Evolutionary conservation across 2,113 vertebrate genomes (phyloP).

Genomic region (Lethenteron reissneri): DNA sequence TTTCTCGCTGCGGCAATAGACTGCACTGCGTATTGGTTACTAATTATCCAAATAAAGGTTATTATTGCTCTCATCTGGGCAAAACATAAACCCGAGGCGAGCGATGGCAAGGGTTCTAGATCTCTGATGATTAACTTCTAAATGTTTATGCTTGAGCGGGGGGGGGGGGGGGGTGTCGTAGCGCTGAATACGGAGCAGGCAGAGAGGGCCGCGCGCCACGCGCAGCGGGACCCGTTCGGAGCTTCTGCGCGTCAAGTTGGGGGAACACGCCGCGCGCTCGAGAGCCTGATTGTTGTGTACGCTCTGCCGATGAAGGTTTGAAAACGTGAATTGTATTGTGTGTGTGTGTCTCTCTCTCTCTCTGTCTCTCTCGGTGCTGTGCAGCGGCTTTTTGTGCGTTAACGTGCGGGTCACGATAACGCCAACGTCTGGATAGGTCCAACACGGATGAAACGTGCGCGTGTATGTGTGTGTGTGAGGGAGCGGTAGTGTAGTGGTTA

Average conservation of each 20-base stretch:
- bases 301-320: too few species aligned
- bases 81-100: not conserved
- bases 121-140: constrained; percentile 6
- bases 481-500: too few species aligned
- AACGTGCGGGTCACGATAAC: too few species aligned
- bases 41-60: constrained; percentile 6
- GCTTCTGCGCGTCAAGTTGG: too few species aligned
- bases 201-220: not conserved
- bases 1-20: not conserved
- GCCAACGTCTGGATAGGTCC: too few species aligned
- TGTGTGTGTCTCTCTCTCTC: constrained; percentile 13
- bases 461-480: too few species aligned
- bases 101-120: not conserved
- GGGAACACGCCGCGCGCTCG: too few species aligned
- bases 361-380: constrained; percentile 11
- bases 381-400: constrained; percentile 13
- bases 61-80: constrained; percentile 5
- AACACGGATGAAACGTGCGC: too few species aligned
- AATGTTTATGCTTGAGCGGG: not conserved
- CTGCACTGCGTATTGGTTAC: not conserved
- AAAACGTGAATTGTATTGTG: too few species aligned
- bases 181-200: not conserved
- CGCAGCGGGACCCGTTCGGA: too few species aligned
- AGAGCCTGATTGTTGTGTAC: too few species aligned
- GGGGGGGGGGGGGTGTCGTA: not conserved